A percentile compares a stretch with the other conserved stretches of the same genome.
These are phyloP conservation scores for Rhipidura dahli DNA, from an alignment of 2,113 vertebrate species.

Conservation along the genomic window DNA sequence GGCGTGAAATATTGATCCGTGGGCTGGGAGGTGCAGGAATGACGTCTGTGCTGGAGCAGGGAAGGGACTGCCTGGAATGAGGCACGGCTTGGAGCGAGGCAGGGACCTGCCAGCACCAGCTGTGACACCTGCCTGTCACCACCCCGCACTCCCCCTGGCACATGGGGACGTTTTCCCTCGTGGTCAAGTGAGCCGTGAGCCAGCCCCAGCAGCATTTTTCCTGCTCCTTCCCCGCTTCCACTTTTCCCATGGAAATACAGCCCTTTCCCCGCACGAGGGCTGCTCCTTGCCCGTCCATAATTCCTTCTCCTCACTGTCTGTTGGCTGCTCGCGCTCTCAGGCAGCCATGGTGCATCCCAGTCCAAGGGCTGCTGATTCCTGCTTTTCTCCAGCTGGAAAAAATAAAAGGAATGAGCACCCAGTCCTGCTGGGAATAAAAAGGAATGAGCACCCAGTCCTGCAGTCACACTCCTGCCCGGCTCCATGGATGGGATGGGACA, in stretches of 20 bases:
- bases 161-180: fast-evolving
- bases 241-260: background rate
- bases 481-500: background rate
- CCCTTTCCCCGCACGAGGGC: background rate
- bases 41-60: background rate
- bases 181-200: background rate
- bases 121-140: background rate
- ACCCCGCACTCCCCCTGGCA: fast-evolving
- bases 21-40: background rate
- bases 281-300: background rate
- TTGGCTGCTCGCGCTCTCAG: background rate
- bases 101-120: background rate
- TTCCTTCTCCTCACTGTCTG: background rate
- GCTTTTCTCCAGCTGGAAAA: background rate
- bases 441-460: background rate
- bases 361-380: background rate
- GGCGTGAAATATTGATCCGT: fast-evolving
- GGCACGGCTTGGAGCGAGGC: fast-evolving
- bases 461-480: background rate
- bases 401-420: fast-evolving
- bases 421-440: background rate
- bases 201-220: background rate
- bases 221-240: background rate
- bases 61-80: background rate
- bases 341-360: background rate